Conservation (phyloP, 2,888 invertebrate species). For the Drosophila cognata region DNA sequence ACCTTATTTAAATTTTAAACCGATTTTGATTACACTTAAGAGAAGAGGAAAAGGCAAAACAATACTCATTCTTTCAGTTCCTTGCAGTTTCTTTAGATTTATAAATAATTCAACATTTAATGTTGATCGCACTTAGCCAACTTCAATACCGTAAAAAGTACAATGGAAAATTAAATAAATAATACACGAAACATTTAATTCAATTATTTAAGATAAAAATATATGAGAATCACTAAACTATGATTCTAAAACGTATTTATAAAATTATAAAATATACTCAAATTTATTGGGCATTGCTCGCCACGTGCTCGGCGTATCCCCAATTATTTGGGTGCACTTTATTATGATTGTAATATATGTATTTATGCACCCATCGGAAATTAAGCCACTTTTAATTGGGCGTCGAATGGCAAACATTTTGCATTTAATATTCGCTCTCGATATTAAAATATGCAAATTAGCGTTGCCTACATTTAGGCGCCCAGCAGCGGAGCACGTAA, state of each 20-base stretch:
- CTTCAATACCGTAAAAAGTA: no score
- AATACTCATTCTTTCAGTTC: no score
- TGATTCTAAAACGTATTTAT: not conserved
- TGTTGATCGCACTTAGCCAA: not conserved
- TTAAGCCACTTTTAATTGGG: slow-evolving; percentile 70
- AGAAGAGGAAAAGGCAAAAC: not conserved
- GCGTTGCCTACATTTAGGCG: slow-evolving; percentile 50
- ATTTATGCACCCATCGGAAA: slow-evolving; percentile 59
- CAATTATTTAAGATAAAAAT: not conserved
- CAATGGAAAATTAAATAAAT: no score
- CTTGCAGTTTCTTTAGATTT: not conserved
- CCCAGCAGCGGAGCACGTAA: slow-evolving; percentile 49
- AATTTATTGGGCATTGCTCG: not conserved
- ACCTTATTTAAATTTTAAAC: not conserved
- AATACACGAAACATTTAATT: not conserved
- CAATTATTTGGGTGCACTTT: slow-evolving; percentile 8
- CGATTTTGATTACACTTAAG: not conserved
- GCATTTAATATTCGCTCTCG: slow-evolving; percentile 59
- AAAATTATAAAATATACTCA: not conserved
- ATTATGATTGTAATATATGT: slow-evolving; percentile 44
- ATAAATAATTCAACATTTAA: not conserved
- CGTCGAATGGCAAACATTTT: slow-evolving; percentile 57
- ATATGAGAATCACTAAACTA: not conserved
- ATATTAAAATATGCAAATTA: slow-evolving; percentile 74
- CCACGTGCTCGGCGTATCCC: not conserved